Percentiles rank a stretch among this genome's conserved stretches.
phyloP scores from a whole-genome alignment of 1,140 invertebrate species.

The Eupristina koningsbergeri region DNA sequence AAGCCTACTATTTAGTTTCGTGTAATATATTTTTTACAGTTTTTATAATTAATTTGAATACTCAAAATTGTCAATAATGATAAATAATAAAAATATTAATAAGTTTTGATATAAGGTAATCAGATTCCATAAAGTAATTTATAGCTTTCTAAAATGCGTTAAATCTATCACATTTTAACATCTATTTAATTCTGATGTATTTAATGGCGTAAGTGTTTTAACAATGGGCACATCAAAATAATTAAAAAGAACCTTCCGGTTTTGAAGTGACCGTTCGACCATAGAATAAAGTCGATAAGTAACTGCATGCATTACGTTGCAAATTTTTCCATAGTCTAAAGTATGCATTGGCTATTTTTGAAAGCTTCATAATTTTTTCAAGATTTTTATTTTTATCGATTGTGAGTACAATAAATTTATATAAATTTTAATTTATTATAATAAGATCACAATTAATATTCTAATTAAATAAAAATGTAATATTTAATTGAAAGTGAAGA shows the following conservation, averaged over 20 bases:
- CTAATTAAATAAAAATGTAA: too few relatives aligned
- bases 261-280: not conserved
- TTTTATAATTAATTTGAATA: too few relatives aligned
- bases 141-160: constrained; percentile 13
- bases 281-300: constrained; percentile 29
- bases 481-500: too few relatives aligned
- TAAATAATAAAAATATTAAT: constrained; percentile 27
- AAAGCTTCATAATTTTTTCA: not conserved
- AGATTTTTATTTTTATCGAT: constrained; percentile 10
- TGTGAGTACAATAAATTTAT: not conserved
- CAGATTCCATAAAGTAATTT: not conserved
- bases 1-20: too few relatives aligned
- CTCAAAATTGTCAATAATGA: constrained; percentile 1
- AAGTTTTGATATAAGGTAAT: not conserved
- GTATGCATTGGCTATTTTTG: not conserved
- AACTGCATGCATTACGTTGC: constrained; percentile 32
- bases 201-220: not conserved
- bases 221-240: constrained; percentile 3
- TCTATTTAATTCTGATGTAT: not conserved
- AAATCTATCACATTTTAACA: not conserved
- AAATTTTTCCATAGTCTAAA: not conserved
- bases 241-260: constrained; percentile 28
- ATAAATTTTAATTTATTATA: not conserved
- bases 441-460: too few relatives aligned
- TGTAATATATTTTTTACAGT: too few relatives aligned